A percentile compares a stretch with the other conserved stretches of the same genome.
Conservation (phyloP, 2,888 invertebrate species). For the Drosophila macrospina region DNA sequence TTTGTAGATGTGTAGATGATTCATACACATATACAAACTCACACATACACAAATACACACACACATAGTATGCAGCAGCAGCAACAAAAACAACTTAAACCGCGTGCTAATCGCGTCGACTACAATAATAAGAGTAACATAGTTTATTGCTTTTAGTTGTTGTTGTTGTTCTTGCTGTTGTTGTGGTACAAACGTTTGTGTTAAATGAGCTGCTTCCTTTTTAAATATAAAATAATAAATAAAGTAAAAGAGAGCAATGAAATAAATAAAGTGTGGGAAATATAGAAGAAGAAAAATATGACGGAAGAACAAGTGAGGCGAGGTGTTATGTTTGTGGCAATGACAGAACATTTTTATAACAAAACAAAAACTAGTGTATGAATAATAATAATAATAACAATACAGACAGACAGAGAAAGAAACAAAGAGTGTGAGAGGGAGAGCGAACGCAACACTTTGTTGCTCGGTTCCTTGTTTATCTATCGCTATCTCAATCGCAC, state of each 20-base stretch:
- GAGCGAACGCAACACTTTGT: constrained; percentile 26
- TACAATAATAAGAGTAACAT: constrained; percentile 32
- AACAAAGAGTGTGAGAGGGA: constrained; percentile 5
- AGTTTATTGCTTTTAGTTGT: neutral
- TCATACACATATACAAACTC: constrained; percentile 27
- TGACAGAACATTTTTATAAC: constrained; percentile 26
- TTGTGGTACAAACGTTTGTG: constrained; percentile 40
- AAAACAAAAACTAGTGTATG: constrained; percentile 7
- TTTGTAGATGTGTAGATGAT: constrained; percentile 40
- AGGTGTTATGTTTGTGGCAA: constrained; percentile 13
- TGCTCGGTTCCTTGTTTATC: constrained; percentile 46
- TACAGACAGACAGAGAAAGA: constrained; percentile 5
- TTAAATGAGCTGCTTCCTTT: constrained; percentile 74
- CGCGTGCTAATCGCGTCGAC: constrained; percentile 42
- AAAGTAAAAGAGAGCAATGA: constrained; percentile 11
- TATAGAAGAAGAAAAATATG: neutral
- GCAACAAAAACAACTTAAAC: constrained; percentile 31
- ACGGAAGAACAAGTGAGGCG: neutral
- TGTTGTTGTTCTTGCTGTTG: constrained; percentile 15
- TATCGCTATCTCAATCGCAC: constrained; percentile 48
- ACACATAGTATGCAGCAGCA: constrained; percentile 15
- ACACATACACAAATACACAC: constrained; percentile 9
- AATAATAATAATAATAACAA: constrained; percentile 32
- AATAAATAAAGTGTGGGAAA: constrained; percentile 17
- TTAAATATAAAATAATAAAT: constrained; percentile 59